Conservation (phyloP, 2,113 vertebrate species). For the Podiceps cristatus region DNA sequence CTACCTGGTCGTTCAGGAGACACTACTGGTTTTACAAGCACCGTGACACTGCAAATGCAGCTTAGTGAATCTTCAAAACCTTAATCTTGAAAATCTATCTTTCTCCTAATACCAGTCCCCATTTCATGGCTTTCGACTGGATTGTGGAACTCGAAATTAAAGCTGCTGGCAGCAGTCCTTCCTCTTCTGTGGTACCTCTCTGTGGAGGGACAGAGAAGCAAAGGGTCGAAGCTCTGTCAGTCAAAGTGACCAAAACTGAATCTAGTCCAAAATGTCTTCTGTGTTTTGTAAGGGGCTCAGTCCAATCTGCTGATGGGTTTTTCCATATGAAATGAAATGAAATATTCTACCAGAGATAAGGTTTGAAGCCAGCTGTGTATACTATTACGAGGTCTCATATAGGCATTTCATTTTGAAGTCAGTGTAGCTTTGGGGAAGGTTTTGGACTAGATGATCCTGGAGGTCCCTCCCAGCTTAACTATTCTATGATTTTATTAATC, state of each 20-base stretch:
- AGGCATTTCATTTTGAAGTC: background rate
- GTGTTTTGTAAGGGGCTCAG: background rate
- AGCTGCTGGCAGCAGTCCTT: background rate
- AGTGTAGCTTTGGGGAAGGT: background rate
- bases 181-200: background rate
- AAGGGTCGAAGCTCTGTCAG: background rate
- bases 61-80: conserved; percentile 25
- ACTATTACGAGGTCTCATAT: background rate
- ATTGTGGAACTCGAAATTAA: background rate
- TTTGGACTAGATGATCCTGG: background rate
- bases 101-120: conserved; percentile 10
- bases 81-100: conserved; percentile 17
- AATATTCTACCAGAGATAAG: background rate
- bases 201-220: background rate
- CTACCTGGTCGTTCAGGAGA: conserved; percentile 46
- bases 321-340: background rate
- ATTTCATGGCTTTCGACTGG: conserved; percentile 30
- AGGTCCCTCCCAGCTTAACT: background rate
- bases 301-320: background rate
- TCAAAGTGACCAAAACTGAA: background rate
- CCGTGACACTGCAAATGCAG: background rate
- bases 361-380: background rate
- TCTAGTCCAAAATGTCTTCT: background rate
- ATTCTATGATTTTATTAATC: background rate
- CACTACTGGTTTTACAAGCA: conserved; percentile 18